Evolutionary conservation across 2,797 vertebrate species (phyloP).

Genomic region (Silurus lanzhouensis): DNA sequence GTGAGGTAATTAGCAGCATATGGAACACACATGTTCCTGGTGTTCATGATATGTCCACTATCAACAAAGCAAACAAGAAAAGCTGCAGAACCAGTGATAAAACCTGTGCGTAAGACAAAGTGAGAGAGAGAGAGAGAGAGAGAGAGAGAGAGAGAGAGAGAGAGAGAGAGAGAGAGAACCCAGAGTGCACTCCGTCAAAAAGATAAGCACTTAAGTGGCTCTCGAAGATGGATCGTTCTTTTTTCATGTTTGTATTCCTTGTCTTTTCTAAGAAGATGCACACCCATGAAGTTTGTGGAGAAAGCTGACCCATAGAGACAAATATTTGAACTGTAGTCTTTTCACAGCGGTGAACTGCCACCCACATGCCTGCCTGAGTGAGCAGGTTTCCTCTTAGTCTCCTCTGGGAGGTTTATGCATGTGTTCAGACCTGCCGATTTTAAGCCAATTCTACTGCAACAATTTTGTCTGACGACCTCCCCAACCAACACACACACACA

Average conservation of each 20-base stretch:
- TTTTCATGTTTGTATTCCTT: constrained; percentile 73
- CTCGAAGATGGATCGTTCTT: constrained; percentile 64
- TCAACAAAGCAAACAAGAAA: constrained; percentile 78
- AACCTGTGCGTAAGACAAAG: constrained; percentile 66
- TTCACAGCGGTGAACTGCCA: constrained; percentile 56
- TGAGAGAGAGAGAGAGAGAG: constrained; percentile 49
- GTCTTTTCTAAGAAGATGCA: constrained; percentile 44
- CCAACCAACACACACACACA: too few relatives aligned
- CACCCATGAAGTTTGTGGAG: constrained; percentile 66
- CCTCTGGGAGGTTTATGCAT: constrained; percentile 23
- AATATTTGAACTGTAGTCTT: constrained; percentile 68
- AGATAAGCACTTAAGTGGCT: constrained; percentile 76
- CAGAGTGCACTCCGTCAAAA: constrained; percentile 57
- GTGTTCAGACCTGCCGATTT: constrained; percentile 43
- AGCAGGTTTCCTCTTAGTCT: constrained; percentile 44
- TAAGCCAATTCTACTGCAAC: constrained; percentile 46
- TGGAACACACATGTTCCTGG: constrained; percentile 77
- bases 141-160: constrained; percentile 62
- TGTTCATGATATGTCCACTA: constrained; percentile 73
- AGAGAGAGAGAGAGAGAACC: constrained; percentile 40
- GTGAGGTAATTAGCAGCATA: constrained; percentile 80
- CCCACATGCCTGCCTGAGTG: constrained; percentile 49
- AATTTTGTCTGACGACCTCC: not conserved
- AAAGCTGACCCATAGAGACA: constrained; percentile 60
- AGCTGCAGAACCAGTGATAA: constrained; percentile 61